A percentile compares a stretch with the other conserved stretches of the same genome.
Conservation (phyloP, 2,113 vertebrate species). For the Amblyornis subalaris region DNA sequence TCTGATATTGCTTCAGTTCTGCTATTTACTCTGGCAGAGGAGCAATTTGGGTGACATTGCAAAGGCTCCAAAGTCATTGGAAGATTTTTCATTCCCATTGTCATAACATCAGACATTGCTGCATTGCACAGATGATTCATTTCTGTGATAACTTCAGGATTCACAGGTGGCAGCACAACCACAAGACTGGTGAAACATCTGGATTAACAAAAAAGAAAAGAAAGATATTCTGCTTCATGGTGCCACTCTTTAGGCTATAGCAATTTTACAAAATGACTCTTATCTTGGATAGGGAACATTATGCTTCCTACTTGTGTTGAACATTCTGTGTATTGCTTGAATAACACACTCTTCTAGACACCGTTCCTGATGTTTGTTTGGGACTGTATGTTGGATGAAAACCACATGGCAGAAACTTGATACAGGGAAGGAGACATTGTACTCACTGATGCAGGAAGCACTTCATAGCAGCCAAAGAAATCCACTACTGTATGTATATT, state of each 20-base stretch:
- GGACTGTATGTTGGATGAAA: neutral
- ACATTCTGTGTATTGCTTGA: neutral
- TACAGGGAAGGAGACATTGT: neutral
- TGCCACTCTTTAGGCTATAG: neutral
- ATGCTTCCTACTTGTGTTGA: neutral
- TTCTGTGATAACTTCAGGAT: neutral
- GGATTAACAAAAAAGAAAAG: neutral
- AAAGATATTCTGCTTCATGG: neutral
- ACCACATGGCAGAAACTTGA: neutral
- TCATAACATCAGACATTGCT: neutral
- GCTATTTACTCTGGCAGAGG: neutral
- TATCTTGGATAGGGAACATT: neutral
- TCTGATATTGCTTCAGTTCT: neutral
- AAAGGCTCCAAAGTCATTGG: neutral
- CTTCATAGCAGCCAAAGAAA: neutral
- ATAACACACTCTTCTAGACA: neutral
- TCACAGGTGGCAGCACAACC: neutral
- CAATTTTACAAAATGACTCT: neutral
- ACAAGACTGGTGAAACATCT: neutral
- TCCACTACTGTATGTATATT: neutral
- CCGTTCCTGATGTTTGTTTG: neutral
- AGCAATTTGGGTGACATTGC: neutral
- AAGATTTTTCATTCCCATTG: neutral
- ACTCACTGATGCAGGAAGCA: neutral
- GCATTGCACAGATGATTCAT: neutral